Evolutionary conservation across 1,140 invertebrate species (phyloP).

Genomic region (Euwallacea similis): DNA sequence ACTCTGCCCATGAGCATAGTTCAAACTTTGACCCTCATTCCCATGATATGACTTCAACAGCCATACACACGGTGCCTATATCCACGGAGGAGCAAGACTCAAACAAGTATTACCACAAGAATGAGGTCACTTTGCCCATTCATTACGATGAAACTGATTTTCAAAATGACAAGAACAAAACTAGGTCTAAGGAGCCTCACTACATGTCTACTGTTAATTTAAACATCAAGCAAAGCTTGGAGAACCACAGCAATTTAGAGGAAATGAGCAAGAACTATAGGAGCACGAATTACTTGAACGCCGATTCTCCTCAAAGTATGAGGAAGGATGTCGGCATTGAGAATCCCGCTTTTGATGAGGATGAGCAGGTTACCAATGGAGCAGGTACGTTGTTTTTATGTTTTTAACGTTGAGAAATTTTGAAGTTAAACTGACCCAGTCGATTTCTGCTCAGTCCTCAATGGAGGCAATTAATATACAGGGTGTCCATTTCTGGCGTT

Average conservation of each 20-base stretch:
- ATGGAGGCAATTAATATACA: too few species aligned
- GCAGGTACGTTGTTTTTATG: slow-evolving; percentile 18
- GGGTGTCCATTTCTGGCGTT: too few species aligned
- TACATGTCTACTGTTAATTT: slow-evolving; percentile 53
- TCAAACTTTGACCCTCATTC: too few species aligned
- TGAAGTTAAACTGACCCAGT: too few species aligned
- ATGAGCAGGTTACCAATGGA: slow-evolving; percentile 32
- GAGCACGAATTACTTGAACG: slow-evolving; percentile 47
- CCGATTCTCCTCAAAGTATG: slow-evolving; percentile 37
- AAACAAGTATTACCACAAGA: slow-evolving; percentile 51
- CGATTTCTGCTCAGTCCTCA: too few species aligned
- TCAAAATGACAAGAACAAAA: slow-evolving; percentile 31
- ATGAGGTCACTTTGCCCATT: slow-evolving; percentile 52
- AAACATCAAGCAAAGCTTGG: slow-evolving; percentile 49
- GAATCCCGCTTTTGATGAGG: slow-evolving; percentile 46
- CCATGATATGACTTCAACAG: too few species aligned
- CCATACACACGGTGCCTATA: slow-evolving; percentile 28
- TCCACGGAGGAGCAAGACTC: slow-evolving; percentile 40
- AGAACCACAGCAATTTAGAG: slow-evolving; percentile 49
- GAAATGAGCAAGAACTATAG: slow-evolving; percentile 49
- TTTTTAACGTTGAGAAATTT: too few species aligned
- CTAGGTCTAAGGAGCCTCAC: slow-evolving; percentile 45
- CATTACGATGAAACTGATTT: slow-evolving; percentile 50
- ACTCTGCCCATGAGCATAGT: slow-evolving; percentile 39
- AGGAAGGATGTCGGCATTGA: slow-evolving; percentile 41